Evolutionary conservation across 1,140 invertebrate species (phyloP).

Genomic region (Octopus sinensis): DNA sequence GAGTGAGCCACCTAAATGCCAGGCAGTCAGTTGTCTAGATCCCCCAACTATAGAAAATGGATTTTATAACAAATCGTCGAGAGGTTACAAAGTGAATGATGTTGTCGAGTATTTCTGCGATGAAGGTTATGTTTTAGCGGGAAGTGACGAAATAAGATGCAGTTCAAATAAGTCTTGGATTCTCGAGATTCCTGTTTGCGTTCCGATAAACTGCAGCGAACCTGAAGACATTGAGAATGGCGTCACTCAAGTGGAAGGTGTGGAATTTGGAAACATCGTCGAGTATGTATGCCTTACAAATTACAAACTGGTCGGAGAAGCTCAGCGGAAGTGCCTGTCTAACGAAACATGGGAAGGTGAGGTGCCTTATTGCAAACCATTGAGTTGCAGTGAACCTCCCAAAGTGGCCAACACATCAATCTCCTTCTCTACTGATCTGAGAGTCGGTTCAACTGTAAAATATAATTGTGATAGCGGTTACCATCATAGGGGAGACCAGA

Average conservation of each 20-base stretch:
- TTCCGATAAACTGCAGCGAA: constrained; percentile 34
- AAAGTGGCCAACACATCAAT: constrained; percentile 15
- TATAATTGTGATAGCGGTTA: constrained; percentile 15
- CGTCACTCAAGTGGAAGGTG: constrained; percentile 23
- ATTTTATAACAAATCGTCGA: constrained; percentile 19
- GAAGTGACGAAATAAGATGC: constrained; percentile 22
- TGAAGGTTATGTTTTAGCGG: constrained; percentile 30
- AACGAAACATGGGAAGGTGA: constrained; percentile 81
- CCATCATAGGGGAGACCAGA: constrained; percentile 23
- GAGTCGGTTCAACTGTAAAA: neutral
- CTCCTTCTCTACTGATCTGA: constrained; percentile 18
- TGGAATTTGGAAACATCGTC: constrained; percentile 34
- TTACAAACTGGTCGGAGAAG: constrained; percentile 70
- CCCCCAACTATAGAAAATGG: constrained; percentile 43
- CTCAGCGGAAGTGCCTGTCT: constrained; percentile 73
- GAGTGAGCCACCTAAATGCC: constrained; percentile 47
- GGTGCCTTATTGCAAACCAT: constrained; percentile 77
- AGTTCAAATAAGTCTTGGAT: constrained; percentile 29
- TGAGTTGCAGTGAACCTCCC: constrained; percentile 31
- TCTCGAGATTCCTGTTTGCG: constrained; percentile 40
- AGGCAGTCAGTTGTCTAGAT: constrained; percentile 33
- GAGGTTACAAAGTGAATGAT: constrained; percentile 29
- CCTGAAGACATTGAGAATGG: constrained; percentile 43
- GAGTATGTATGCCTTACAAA: constrained; percentile 78
- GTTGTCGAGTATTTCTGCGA: constrained; percentile 62